Evolutionary conservation across 1,140 invertebrate species (phyloP), one percentile per base, ranked within the genome.

Genomic region (Drosophila guanche): DNA sequence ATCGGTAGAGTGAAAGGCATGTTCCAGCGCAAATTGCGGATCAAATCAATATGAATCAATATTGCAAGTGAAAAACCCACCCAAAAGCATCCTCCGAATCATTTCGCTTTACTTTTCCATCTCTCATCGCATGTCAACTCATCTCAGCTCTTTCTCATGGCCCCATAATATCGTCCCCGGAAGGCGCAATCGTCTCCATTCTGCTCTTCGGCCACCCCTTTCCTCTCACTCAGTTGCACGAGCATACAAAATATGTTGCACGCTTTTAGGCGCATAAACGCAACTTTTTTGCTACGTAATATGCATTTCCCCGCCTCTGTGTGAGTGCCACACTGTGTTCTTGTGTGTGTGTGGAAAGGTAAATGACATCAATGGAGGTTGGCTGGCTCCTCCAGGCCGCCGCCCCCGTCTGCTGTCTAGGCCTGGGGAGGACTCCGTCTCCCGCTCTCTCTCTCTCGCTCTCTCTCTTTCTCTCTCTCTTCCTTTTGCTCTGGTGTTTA

Each of bases 291-390:
- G 4, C 33, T 12, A 12, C 33, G 58, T 73, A 73, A 75, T 75
- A 75, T 75, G 61, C 70, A 74, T 52, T 48, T 48, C 51, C 57
- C 41, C 48, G 48, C 45, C 23, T 58, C 16, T 47, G 52, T 72
- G 33, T 55, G 27, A 69, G 45, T 59, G 45, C 55, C 16, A 52
- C 16, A 50, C 16, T 33, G 29, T 51, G 10, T 72, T n/a, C 37
- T 29, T 23, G 10, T 46, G 10, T 45, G 5, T 80, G 43, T 65
- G 58, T 56, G 63, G 72, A 85, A 86, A 85, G 81, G 81, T 85
- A 85, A 85, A 85, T 85, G 81, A 85, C 81, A 85, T 85, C 81
- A 86, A 85, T 85, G 81, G 81, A 85, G 81, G 81, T 85, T 85
- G 81, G 77, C 77, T 86, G 81, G 67, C 62, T 67, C 45, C 66